Percentiles rank a stretch among this genome's conserved stretches.
phyloP scores from a whole-genome alignment of 1,140 invertebrate species.

The Drosophila truncata region DNA sequence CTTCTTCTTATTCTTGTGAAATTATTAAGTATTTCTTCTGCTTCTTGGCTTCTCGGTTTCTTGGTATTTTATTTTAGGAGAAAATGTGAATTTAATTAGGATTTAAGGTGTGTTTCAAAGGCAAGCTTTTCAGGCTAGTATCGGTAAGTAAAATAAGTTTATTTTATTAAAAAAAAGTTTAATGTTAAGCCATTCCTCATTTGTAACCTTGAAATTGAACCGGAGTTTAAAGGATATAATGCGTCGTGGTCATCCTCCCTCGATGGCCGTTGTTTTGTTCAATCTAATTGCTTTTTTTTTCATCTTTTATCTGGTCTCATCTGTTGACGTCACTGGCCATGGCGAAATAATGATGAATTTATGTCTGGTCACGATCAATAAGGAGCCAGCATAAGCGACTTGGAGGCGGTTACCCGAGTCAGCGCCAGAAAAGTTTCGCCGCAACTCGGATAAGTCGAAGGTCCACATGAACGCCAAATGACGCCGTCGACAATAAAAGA shows the following conservation, averaged over 20 bases:
- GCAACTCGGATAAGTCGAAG: conserved; percentile 17
- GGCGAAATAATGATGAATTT: conserved; percentile 70
- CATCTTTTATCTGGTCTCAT: conserved; percentile 34
- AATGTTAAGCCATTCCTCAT: too few species aligned
- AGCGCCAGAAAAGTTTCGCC: conserved; percentile 40
- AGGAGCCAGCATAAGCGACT: conserved; percentile 52
- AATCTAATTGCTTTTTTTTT: conserved; percentile 47
- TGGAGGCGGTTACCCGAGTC: conserved; percentile 42
- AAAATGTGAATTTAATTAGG: not conserved
- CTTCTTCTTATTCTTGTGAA: conserved; percentile 4
- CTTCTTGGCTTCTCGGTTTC: not conserved
- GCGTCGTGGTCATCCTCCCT: not conserved
- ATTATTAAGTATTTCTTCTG: too few species aligned
- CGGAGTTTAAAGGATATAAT: not conserved
- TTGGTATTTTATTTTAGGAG: not conserved
- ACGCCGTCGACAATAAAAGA: conserved; percentile 49
- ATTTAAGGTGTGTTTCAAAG: not conserved
- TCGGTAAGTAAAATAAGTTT: too few species aligned
- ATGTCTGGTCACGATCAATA: conserved; percentile 77
- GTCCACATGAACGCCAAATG: conserved; percentile 34
- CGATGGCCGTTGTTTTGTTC: conserved; percentile 17
- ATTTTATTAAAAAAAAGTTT: too few species aligned
- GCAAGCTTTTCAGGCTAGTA: too few species aligned
- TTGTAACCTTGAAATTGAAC: not conserved
- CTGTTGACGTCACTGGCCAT: conserved; percentile 64